Conservation (phyloP, 2,888 invertebrate species). For the Hybos culiciformis region DNA sequence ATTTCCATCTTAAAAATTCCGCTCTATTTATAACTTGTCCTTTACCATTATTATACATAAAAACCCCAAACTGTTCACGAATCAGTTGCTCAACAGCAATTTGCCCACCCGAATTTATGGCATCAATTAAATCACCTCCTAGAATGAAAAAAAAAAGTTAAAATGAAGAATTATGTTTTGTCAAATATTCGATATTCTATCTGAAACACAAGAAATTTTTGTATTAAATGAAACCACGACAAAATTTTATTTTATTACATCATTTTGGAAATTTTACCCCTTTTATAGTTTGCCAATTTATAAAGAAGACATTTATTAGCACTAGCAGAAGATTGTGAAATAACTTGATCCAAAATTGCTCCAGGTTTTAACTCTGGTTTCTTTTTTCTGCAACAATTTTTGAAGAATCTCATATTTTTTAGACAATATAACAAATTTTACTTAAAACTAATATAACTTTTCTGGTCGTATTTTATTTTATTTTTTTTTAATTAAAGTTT, state of each 20-base stretch:
- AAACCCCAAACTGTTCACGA: conserved; percentile 69
- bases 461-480: too few species aligned
- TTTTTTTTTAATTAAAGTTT: too few species aligned
- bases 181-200: neutral
- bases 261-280: conserved; percentile 39
- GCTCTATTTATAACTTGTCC: conserved; percentile 76
- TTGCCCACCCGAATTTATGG: conserved; percentile 73
- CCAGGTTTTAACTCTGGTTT: conserved; percentile 41
- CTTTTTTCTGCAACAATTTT: conserved; percentile 32
- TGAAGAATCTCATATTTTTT: conserved; percentile 27
- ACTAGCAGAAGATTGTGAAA: conserved; percentile 67
- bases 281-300: conserved; percentile 78
- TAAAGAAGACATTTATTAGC: conserved; percentile 79
- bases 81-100: conserved; percentile 71
- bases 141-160: conserved; percentile 8
- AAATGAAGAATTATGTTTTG: conserved; percentile 10
- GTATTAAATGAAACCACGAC: neutral
- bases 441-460: too few species aligned
- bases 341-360: conserved; percentile 76
- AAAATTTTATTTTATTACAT: conserved; percentile 1
- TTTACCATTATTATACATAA: conserved; percentile 77
- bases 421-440: too few species aligned
- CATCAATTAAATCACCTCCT: conserved; percentile 79
- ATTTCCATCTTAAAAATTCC: conserved; percentile 82
- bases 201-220: neutral